phyloP scores from a whole-genome alignment of 2,888 invertebrate genomes.

The Dynastes hyllus region DNA sequence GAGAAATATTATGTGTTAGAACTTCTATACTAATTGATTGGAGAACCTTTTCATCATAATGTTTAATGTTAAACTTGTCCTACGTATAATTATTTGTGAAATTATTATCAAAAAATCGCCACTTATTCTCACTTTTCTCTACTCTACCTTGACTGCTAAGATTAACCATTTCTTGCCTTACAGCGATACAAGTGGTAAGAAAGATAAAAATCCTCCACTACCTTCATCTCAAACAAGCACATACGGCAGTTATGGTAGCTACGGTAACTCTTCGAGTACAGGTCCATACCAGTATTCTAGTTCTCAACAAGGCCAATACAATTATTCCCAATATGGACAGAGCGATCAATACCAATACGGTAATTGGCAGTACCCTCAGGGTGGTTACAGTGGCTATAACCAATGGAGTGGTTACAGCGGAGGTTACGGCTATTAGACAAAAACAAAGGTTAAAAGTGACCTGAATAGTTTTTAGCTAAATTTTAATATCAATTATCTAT shows the following conservation, averaged over 20 bases:
- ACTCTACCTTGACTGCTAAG: too few species aligned
- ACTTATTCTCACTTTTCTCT: too few species aligned
- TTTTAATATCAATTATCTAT: constrained; percentile 14
- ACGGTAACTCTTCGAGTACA: constrained; percentile 69
- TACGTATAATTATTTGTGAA: too few species aligned
- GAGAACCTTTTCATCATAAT: too few species aligned
- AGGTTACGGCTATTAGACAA: constrained; percentile 66
- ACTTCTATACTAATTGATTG: too few species aligned
- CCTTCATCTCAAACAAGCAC: constrained; percentile 65
- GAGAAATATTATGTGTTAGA: too few species aligned
- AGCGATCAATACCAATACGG: constrained; percentile 75
- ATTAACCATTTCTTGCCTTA: background rate
- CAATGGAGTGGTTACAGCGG: constrained; percentile 77
- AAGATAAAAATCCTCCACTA: constrained; percentile 68
- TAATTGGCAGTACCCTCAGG: constrained; percentile 76
- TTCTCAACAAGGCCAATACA: constrained; percentile 72
- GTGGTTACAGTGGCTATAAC: constrained; percentile 74
- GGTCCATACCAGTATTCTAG: constrained; percentile 69
- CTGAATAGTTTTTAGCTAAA: constrained; percentile 28
- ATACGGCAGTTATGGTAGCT: constrained; percentile 66
- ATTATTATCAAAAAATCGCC: too few species aligned
- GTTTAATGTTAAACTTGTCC: too few species aligned
- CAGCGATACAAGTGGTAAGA: constrained; percentile 65
- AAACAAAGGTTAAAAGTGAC: background rate
- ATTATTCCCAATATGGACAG: constrained; percentile 74